phyloP scores from a whole-genome alignment of 2,888 invertebrate species.

The Nysson spinosus region DNA sequence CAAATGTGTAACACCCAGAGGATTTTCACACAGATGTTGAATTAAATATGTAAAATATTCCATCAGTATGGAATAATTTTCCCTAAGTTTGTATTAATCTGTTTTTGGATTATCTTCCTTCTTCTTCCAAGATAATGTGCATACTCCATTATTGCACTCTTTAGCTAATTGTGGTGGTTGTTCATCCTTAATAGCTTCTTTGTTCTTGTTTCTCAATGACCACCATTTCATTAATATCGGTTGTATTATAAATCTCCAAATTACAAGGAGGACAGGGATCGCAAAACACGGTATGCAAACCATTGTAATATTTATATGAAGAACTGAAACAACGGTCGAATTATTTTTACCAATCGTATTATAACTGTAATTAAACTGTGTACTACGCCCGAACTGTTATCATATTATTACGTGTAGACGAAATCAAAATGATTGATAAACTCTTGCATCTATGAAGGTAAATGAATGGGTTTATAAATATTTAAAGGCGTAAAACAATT shows the following conservation, averaged over 20 bases:
- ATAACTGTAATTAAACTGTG: too few relatives aligned
- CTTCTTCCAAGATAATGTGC: constrained; percentile 70
- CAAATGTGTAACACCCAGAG: neutral
- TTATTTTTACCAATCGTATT: neutral
- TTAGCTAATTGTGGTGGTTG: constrained; percentile 66
- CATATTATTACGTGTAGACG: too few relatives aligned
- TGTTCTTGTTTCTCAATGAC: constrained; percentile 87
- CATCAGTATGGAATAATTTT: neutral
- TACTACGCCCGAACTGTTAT: too few relatives aligned
- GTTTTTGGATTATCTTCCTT: constrained; percentile 39
- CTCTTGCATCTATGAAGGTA: too few relatives aligned
- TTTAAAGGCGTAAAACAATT: too few relatives aligned
- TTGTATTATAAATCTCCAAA: constrained; percentile 92
- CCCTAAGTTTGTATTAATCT: constrained; percentile 11
- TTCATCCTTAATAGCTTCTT: constrained; percentile 73
- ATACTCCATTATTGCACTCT: constrained; percentile 73
- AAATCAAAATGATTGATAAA: too few relatives aligned
- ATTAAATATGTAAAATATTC: constrained; percentile 2
- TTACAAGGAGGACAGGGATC: constrained; percentile 87
- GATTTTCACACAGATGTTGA: neutral
- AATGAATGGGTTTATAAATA: too few relatives aligned
- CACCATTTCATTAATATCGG: constrained; percentile 89
- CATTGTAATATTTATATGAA: constrained; percentile 77
- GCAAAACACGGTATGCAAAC: constrained; percentile 92
- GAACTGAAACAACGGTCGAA: constrained; percentile 22